Evolutionary conservation across 2,888 invertebrate species (phyloP), one percentile per base, ranked within the genome.

Genomic region (Polyommatus iphigenia): DNA sequence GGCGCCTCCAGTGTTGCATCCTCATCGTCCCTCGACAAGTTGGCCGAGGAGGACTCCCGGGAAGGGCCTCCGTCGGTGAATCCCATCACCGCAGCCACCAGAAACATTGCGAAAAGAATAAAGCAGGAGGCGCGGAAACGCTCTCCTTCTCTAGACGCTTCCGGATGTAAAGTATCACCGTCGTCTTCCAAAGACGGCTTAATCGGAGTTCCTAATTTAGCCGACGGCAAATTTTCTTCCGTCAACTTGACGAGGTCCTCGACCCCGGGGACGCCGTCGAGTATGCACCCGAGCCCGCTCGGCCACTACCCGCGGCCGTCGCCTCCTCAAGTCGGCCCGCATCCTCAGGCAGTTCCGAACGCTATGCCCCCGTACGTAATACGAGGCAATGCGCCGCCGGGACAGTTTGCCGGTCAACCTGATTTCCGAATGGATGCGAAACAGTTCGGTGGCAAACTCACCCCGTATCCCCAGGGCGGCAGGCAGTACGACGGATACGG

Each of bases 41-140:
- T 97, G 85, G 96, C 95, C 29, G 97, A 97, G 88, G 97, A 97
- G 80, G 97, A 97, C 87, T 97, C 97, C 5, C 93, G 96, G 81
- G 97, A 97, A 79, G 97, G 96, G 36, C 96, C 96, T 83, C 96
- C 96, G 80, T 95, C 96, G 0, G 94, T 95, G 81, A 94, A 94
- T 79, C 89, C 93, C n/a, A 90, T 95, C 29, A 94, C 95, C 32
- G 76, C 95, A 90, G 83, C 95, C 88, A 82, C 95, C 87, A 86
- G 94, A 91, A 86, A 88, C 88, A 81, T 95, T 90, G 86, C 95
- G 86, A 88, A 94, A 93, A 84, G 92, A 89, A 85, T 95, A 90
- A 89, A 95, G 91, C 90, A 91, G 90, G 87, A 95, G 94, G 90
- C 94, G 81, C 85, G 95, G 90, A 94, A 95, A 84, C 94, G 94